A percentile compares a stretch with the other conserved stretches of the same genome.
Conservation (phyloP, 2,888 invertebrate genomes). For the Polydrusus pterygomalis region DNA sequence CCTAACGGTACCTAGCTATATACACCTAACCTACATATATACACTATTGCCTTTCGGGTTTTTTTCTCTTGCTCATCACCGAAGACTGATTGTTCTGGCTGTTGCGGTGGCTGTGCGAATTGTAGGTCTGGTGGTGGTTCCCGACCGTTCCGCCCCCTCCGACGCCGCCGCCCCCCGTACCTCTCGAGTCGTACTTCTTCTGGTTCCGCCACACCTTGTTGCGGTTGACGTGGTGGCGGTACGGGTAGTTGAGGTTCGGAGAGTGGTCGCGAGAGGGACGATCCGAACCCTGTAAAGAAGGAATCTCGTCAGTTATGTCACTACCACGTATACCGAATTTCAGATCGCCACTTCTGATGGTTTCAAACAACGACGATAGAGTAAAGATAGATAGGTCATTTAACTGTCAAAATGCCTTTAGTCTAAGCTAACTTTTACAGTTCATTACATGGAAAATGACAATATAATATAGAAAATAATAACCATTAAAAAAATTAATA, state of each 20-base stretch:
- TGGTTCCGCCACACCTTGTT: slow-evolving; percentile 50
- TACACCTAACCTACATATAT: slow-evolving; percentile 38
- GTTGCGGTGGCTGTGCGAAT: slow-evolving; percentile 54
- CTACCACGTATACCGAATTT: too few species aligned
- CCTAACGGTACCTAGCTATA: slow-evolving; percentile 24
- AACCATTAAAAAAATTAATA: too few species aligned
- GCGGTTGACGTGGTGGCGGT: slow-evolving; percentile 58
- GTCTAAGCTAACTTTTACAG: too few species aligned
- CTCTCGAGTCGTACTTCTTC: slow-evolving; percentile 46
- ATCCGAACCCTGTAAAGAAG: slow-evolving; percentile 67
- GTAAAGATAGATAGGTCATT: too few species aligned
- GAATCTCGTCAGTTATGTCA: slow-evolving; percentile 57
- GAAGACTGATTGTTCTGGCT: slow-evolving; percentile 59
- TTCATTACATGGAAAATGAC: too few species aligned
- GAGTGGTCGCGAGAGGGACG: slow-evolving; percentile 70
- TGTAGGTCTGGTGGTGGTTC: slow-evolving; percentile 52
- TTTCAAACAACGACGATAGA: too few species aligned
- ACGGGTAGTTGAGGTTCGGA: slow-evolving; percentile 66
- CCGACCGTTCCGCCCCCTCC: slow-evolving; percentile 50
- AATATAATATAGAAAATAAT: too few species aligned
- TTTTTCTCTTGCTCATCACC: slow-evolving; percentile 62
- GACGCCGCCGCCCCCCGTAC: slow-evolving; percentile 36
- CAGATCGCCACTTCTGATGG: too few species aligned
- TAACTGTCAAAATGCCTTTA: too few species aligned
- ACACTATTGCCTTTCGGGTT: slow-evolving; percentile 61